Percentiles rank a stretch among this genome's conserved stretches.
Evolutionary conservation across 2,113 vertebrate genomes (phyloP).

Genomic region (Galbula dea): DNA sequence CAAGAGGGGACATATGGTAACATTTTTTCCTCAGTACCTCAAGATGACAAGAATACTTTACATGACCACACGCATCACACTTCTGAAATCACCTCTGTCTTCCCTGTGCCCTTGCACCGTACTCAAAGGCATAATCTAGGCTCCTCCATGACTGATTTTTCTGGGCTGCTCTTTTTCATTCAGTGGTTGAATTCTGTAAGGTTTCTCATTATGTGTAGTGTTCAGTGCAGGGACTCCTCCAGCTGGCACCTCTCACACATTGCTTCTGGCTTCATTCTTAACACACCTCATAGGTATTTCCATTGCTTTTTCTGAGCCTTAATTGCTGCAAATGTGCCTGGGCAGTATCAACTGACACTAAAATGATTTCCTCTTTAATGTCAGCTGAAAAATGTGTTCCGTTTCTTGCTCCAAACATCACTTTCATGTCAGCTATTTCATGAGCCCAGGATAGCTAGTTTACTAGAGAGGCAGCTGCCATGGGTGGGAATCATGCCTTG

Average conservation of each 20-base stretch:
- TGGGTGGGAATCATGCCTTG: not conserved
- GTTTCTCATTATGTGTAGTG: not conserved
- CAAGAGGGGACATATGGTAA: not conserved
- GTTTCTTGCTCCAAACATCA: conserved; percentile 9
- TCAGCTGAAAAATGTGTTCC: conserved; percentile 40
- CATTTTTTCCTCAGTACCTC: not conserved
- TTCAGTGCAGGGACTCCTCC: not conserved
- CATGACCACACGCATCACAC: not conserved
- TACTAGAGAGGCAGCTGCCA: not conserved
- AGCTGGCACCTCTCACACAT: not conserved
- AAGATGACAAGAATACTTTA: not conserved
- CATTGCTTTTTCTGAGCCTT: conserved; percentile 13
- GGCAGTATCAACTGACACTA: conserved; percentile 30
- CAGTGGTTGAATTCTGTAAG: not conserved
- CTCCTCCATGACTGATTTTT: not conserved
- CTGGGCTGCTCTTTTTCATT: not conserved
- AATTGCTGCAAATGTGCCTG: conserved; percentile 46
- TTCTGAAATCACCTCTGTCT: not conserved
- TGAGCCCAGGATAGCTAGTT: not conserved
- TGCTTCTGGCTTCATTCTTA: conserved; percentile 37
- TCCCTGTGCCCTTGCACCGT: rapidly evolving
- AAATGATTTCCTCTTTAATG: conserved; percentile 48
- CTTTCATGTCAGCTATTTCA: conserved; percentile 38
- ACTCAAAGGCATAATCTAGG: not conserved
- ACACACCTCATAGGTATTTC: conserved; percentile 40